These are phyloP conservation scores for Isoperla grammatica DNA, from an alignment of 2,888 invertebrate species.

Conservation along the genomic window DNA sequence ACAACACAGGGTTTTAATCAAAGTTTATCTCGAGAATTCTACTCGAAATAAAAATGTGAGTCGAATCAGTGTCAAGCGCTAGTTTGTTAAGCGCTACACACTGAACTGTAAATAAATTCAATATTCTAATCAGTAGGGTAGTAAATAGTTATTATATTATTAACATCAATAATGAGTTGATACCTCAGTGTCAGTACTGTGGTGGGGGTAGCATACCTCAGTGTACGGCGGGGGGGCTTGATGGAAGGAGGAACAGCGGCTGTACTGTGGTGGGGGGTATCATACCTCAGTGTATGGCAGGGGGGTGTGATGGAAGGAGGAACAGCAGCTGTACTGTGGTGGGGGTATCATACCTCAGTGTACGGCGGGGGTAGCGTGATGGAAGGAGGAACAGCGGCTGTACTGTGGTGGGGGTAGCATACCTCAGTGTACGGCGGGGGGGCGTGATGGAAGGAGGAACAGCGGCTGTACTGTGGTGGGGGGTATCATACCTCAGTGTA, in stretches of 20 bases:
- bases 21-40: no score
- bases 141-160: no score
- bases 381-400: constrained; percentile 76
- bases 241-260: constrained; percentile 76
- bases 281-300: constrained; percentile 76
- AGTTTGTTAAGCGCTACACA: no score
- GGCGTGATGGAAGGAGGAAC: constrained; percentile 74
- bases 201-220: constrained; percentile 75
- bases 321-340: no score
- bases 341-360: constrained; percentile 80
- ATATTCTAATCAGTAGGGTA: no score
- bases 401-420: constrained; percentile 72
- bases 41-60: no score
- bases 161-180: no score
- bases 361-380: constrained; percentile 79
- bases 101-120: no score
- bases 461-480: constrained; percentile 78
- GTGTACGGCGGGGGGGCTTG: constrained; percentile 80
- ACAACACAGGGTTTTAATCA: no score
- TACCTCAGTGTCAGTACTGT: constrained; percentile 79
- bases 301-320: no score
- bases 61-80: no score
- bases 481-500: constrained; percentile 78
- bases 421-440: constrained; percentile 85
- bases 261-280: constrained; percentile 78